Evolutionary conservation across 2,888 invertebrate species (phyloP), one percentile per base, ranked within the genome.

Genomic region (Caenorhabditis macrosperma): DNA sequence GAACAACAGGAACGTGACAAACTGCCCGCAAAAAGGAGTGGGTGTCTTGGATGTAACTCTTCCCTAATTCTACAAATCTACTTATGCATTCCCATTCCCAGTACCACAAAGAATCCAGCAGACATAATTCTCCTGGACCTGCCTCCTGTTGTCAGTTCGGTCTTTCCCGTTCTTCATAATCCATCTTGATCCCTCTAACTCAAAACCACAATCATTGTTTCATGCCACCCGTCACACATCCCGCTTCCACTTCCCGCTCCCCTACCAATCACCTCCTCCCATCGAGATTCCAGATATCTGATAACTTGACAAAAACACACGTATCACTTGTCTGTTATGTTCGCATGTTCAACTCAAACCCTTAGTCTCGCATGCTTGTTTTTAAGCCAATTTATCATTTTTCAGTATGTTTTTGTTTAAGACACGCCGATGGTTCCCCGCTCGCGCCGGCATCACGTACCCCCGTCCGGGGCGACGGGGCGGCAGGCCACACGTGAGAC

Each of bases 381-480:
- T 63, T 63, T 7, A 20, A 61, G 41, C 61, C 54, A 52, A 71
- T 71, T 71, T 71, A 61, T 71, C 64, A 74, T 64, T 74, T 74
- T 74, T 64, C 64, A 52, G 50, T 74, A 64, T 72, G 72, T 64
- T 72, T 72, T 64, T 72, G 63, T 72, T 63, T 63, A 55, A 24
- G 38, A 48, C 15, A 28, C 48, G 57, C 20, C 54, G 38, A 41
- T 28, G 61, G 59, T 59, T 71, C 50, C 24, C 22, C 41, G 22
- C 26, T 57, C 30, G 35, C 17, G n/a, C 60, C 15, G 26, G 59
- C 28, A 44, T 44, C 44, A 38, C 26, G 55, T 24, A 59, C 17
- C 41, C 41, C 30, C 38, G 54, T 24, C 68, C 68, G 20, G 17
- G 22, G 41, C 35, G 50, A 38, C 59, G 4, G 35, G 60, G 52